Evolutionary conservation across 2,888 invertebrate genomes (phyloP), one percentile per base, ranked within the genome.

Genomic region (Drosophila rellima): DNA sequence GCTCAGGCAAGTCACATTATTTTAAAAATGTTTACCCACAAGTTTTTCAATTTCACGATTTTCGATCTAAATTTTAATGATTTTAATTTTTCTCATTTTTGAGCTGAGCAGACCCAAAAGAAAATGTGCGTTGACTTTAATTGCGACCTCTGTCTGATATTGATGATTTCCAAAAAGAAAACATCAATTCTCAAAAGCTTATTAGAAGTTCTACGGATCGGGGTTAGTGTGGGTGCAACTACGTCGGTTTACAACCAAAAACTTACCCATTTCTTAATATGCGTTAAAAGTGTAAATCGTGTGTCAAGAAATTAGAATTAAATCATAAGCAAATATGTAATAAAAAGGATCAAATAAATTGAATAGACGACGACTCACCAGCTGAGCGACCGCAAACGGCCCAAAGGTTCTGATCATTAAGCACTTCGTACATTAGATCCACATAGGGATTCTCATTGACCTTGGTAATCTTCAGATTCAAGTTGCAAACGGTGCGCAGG

Each of bases 371-470:
- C 17, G n/a, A 81, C 88, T 88, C 90, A 94, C 98, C 98, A 81
- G 98, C 97, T 29, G 97, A 97, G 60, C 97, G 94, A 2, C 98
- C 98, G 88, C 97, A 95, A 26, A 98, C 96, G 0, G 97, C 98
- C 98, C 98, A 98, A 94, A 97, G 95, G 35, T 96, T 96, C 91
- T 97, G 97, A 92, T 98, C 98, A 13, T 97, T 97, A 52, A 98
- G 93, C 10, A 98, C 97, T 93, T 98, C 98, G 91, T 98, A 98
- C 97, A 98, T 98, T 0, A 98, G 94, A 73, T 93, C 93, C 23
- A 83, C 85, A 67, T 91, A 93, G 1, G 92, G 92, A 80, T 92
- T 93, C 56, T 92, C 91, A 44, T 91, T 92, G 2, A 95, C 93
- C 91, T 95, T 94, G 74, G 95, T 95, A 45, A 97, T 95, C 75